Percentiles rank a stretch among this genome's conserved stretches.
Conservation (phyloP, 2,113 vertebrate species). For the Centropus bengalensis region DNA sequence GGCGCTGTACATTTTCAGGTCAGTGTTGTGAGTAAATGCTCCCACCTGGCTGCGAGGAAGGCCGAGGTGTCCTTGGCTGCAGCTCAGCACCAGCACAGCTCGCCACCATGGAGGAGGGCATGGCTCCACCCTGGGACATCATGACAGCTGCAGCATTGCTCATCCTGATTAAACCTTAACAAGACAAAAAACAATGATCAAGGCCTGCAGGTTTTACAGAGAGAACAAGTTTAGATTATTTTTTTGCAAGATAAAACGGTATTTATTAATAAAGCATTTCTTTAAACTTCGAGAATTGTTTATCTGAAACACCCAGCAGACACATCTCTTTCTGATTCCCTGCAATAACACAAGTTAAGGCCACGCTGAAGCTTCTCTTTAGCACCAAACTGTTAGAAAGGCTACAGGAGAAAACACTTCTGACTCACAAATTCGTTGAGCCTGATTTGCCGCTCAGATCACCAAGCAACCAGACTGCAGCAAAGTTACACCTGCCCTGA, state of each 20-base stretch:
- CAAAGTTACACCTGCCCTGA: neutral
- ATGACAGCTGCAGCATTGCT: conserved; percentile 86
- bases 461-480: neutral
- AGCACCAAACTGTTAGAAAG: neutral
- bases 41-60: conserved; percentile 90
- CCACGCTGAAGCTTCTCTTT: neutral
- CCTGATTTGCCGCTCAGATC: neutral
- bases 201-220: neutral
- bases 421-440: neutral
- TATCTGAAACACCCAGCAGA: neutral
- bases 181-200: neutral
- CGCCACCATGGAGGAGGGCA: conserved; percentile 86
- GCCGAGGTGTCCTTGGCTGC: conserved; percentile 87
- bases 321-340: neutral
- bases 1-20: neutral
- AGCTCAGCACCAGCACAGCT: conserved; percentile 86
- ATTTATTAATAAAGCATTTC: neutral
- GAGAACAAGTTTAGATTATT: neutral
- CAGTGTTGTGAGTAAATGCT: neutral
- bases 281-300: neutral
- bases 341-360: neutral
- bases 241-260: neutral
- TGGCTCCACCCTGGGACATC: conserved; percentile 86
- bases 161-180: conserved; percentile 85
- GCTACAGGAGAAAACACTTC: neutral